Evolutionary conservation across 2,888 invertebrate genomes (phyloP).

Genomic region (Cinara cedri): DNA sequence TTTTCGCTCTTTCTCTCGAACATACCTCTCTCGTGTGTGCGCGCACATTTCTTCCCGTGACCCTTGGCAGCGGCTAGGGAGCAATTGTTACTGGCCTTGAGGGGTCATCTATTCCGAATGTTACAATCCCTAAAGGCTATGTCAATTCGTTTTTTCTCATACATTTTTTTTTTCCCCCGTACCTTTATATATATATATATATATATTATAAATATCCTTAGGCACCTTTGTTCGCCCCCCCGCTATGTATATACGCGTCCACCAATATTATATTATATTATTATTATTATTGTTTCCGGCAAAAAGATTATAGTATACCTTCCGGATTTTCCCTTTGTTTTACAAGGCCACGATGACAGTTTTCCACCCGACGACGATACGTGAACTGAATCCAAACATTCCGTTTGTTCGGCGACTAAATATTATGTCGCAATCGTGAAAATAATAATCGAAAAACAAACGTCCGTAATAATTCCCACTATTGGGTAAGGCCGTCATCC

Average conservation of each 20-base stretch:
- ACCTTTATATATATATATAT: not conserved
- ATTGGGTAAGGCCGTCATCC: not conserved
- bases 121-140: slow-evolving; percentile 56
- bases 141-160: slow-evolving; percentile 56
- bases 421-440: not conserved
- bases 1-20: not conserved
- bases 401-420: slow-evolving; percentile 16
- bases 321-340: slow-evolving; percentile 49
- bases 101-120: slow-evolving; percentile 56
- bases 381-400: slow-evolving; percentile 45
- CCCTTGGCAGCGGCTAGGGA: slow-evolving; percentile 56
- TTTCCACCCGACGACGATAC: slow-evolving; percentile 36
- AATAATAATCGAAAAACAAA: slow-evolving; percentile 37
- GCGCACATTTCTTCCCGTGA: slow-evolving; percentile 30
- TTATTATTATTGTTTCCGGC: slow-evolving; percentile 43
- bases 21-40: not conserved
- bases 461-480: slow-evolving; percentile 14
- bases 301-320: slow-evolving; percentile 54
- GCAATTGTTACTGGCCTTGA: slow-evolving; percentile 57
- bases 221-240: slow-evolving; percentile 48
- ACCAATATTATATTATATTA: slow-evolving; percentile 42
- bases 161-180: slow-evolving; percentile 20
- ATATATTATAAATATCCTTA: no score
- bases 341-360: slow-evolving; percentile 46
- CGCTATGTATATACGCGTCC: slow-evolving; percentile 35